A percentile compares a stretch with the other conserved stretches of the same genome.
These are phyloP conservation scores for Odontomyia ornata DNA, from an alignment of 2,888 invertebrate genomes.

Conservation along the genomic window DNA sequence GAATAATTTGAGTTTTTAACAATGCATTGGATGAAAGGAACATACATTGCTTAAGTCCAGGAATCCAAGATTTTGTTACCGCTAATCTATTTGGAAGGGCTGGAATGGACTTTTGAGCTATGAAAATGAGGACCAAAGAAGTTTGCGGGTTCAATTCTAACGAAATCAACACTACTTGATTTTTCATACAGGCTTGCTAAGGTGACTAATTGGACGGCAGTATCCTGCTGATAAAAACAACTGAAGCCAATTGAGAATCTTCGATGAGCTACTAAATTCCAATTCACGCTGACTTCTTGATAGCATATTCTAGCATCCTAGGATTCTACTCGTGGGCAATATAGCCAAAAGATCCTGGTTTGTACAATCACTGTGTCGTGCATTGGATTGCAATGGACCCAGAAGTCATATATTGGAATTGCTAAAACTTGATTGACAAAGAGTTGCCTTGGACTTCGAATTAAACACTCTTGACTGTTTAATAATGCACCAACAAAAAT, in stretches of 20 bases:
- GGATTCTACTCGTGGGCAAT: constrained; percentile 96
- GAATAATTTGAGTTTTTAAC: no score
- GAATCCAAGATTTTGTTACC: no score
- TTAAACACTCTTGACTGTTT: constrained; percentile 83
- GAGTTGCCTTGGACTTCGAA: constrained; percentile 90
- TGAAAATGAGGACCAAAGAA: no score
- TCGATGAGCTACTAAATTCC: constrained; percentile 82
- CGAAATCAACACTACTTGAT: no score
- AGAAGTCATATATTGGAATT: constrained; percentile 84
- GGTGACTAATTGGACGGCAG: constrained; percentile 89
- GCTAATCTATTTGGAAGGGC: no score
- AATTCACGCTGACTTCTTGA: constrained; percentile 90
- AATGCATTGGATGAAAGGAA: no score
- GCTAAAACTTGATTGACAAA: constrained; percentile 84
- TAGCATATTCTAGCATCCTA: constrained; percentile 93
- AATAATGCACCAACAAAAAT: constrained; percentile 91
- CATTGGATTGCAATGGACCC: constrained; percentile 76
- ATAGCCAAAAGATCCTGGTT: constrained; percentile 96
- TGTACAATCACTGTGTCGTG: constrained; percentile 88
- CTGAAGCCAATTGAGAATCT: constrained; percentile 77
- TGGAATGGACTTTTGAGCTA: no score
- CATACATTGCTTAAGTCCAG: no score
- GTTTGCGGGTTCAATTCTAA: no score
- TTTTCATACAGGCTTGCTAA: constrained; percentile 90
- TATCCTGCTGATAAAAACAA: constrained; percentile 69